These are phyloP conservation scores for Stigmatopora nigra DNA, from an alignment of 2,113 vertebrate species.

Conservation along the genomic window DNA sequence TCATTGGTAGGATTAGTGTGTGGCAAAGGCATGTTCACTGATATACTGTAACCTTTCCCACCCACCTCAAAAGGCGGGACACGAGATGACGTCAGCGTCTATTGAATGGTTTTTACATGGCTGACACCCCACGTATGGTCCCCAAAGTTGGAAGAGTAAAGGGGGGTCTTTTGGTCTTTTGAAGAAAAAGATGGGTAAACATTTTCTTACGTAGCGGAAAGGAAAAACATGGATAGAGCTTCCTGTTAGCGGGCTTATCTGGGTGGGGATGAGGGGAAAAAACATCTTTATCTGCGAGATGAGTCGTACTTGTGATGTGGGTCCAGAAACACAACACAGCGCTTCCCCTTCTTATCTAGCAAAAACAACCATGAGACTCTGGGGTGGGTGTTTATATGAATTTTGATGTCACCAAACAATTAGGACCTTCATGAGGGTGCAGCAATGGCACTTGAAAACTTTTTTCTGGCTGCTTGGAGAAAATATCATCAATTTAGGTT, in stretches of 20 bases:
- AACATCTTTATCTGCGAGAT: constrained; percentile 46
- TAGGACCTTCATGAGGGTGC: neutral
- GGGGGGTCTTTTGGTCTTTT: neutral
- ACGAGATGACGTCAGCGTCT: neutral
- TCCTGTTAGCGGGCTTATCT: constrained; percentile 51
- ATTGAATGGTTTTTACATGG: neutral
- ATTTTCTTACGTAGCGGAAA: neutral
- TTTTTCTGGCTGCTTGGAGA: neutral
- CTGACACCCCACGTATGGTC: neutral
- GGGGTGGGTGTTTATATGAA: neutral
- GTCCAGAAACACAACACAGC: constrained; percentile 56
- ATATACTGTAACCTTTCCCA: neutral
- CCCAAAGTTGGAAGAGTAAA: neutral
- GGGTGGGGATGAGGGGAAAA: constrained; percentile 51
- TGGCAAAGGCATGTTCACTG: neutral
- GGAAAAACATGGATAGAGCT: constrained; percentile 20
- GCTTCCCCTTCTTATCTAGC: constrained; percentile 12
- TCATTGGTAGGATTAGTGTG: neutral
- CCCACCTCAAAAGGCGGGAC: neutral
- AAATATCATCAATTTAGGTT: too few species aligned
- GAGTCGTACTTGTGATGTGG: constrained; percentile 45
- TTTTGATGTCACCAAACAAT: neutral
- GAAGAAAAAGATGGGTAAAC: neutral
- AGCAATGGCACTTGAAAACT: neutral
- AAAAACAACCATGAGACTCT: neutral